A percentile compares a stretch with the other conserved stretches of the same genome.
These are phyloP conservation scores for Gastrophysa polygoni DNA, from an alignment of 2,888 invertebrate genomes.

Conservation along the genomic window DNA sequence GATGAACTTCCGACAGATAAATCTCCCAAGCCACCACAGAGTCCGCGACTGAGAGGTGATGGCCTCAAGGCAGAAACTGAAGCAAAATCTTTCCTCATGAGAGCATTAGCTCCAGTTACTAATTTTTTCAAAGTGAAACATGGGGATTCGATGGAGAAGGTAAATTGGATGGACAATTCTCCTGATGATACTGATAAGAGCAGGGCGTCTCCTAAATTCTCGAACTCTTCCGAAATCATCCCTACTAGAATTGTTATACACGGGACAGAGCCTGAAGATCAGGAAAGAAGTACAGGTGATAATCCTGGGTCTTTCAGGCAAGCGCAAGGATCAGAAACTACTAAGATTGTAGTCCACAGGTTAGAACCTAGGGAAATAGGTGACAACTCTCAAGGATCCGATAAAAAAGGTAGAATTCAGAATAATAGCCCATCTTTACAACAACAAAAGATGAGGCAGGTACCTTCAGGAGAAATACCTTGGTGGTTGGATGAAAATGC, in stretches of 20 bases:
- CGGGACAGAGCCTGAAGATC: neutral
- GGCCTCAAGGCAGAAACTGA: conserved; percentile 63
- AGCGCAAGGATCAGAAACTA: conserved; percentile 48
- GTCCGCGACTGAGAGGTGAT: conserved; percentile 56
- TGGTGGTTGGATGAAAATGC: conserved; percentile 76
- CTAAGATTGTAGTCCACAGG: conserved; percentile 48
- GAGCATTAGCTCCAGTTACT: conserved; percentile 77
- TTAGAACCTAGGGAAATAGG: conserved; percentile 70
- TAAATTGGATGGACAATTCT: conserved; percentile 54
- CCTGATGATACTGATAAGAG: conserved; percentile 34
- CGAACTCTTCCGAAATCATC: neutral
- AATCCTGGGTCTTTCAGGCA: neutral
- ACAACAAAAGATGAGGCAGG: conserved; percentile 34
- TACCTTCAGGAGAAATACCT: conserved; percentile 64
- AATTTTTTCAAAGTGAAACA: conserved; percentile 69
- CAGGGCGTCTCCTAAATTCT: neutral
- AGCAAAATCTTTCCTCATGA: conserved; percentile 74
- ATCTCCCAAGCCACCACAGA: conserved; percentile 62
- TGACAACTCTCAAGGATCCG: conserved; percentile 57
- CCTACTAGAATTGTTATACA: neutral
- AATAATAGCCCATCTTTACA: too few relatives aligned
- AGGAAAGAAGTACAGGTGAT: conserved; percentile 14
- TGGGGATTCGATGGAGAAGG: conserved; percentile 58
- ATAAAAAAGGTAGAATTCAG: neutral
- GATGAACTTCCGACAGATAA: conserved; percentile 63